Evolutionary conservation across 2,888 invertebrate species (phyloP).

Genomic region (Tenthredo notha): DNA sequence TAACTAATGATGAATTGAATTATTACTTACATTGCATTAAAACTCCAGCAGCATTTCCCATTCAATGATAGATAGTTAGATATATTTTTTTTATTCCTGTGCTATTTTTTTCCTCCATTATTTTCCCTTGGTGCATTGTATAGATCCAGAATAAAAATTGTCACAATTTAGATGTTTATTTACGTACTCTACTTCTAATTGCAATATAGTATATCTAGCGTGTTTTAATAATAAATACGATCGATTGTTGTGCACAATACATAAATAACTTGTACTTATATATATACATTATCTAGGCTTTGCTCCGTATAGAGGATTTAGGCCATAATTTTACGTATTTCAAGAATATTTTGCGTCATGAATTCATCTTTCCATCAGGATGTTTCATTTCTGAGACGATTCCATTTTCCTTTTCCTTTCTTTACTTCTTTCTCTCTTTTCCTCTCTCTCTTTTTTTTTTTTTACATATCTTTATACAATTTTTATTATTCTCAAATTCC

Average conservation of each 20-base stretch:
- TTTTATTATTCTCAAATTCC: slow-evolving; percentile 64
- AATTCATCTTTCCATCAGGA: slow-evolving; percentile 58
- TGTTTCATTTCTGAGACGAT: slow-evolving; percentile 37
- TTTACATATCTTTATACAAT: slow-evolving; percentile 72
- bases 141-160: slow-evolving; percentile 21
- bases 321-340: slow-evolving; percentile 74
- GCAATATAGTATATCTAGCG: slow-evolving; percentile 67
- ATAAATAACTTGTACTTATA: slow-evolving; percentile 68
- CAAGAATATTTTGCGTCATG: slow-evolving; percentile 64
- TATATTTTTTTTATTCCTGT: slow-evolving; percentile 1
- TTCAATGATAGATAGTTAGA: slow-evolving; percentile 21
- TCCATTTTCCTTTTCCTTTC: not conserved
- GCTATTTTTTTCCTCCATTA: slow-evolving; percentile 38
- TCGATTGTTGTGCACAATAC: slow-evolving; percentile 71
- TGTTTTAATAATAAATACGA: slow-evolving; percentile 75
- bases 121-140: not conserved
- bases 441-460: slow-evolving; percentile 56
- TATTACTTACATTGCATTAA: slow-evolving; percentile 32
- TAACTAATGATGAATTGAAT: not conserved
- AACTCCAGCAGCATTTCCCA: slow-evolving; percentile 40
- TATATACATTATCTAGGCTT: slow-evolving; percentile 71
- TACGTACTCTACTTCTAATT: slow-evolving; percentile 49
- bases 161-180: slow-evolving; percentile 30
- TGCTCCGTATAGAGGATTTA: slow-evolving; percentile 62
- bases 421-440: too few relatives aligned